A percentile compares a stretch with the other conserved stretches of the same genome.
phyloP scores from a whole-genome alignment of 2,113 vertebrate species.

The Nerophis ophidion region DNA sequence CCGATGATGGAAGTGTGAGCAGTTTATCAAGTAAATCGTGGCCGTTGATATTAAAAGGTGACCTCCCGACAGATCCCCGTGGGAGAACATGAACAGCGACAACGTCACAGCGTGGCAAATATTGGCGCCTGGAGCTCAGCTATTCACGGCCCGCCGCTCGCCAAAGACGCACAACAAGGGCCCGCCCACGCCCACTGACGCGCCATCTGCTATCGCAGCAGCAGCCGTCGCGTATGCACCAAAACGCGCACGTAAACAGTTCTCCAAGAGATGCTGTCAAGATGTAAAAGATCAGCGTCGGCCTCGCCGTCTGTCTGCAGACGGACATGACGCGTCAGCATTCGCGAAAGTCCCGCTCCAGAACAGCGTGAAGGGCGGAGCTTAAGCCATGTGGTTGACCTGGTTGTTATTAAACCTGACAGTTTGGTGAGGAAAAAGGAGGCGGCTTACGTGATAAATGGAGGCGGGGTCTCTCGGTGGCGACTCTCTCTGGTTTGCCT shows the following conservation, averaged over 20 bases:
- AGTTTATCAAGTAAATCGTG: conserved; percentile 15
- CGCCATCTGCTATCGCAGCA: conserved; percentile 52
- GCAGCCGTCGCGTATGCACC: conserved; percentile 16
- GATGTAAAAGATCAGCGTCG: conserved; percentile 36
- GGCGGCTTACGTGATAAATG: conserved; percentile 83
- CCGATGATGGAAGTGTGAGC: conserved; percentile 30
- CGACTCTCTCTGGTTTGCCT: conserved; percentile 88
- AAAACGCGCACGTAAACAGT: conserved; percentile 27
- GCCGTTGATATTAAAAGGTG: conserved; percentile 1
- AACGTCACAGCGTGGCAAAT: conserved; percentile 41
- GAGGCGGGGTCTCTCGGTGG: conserved; percentile 84
- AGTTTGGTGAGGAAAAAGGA: not conserved
- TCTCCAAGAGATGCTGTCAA: conserved; percentile 45
- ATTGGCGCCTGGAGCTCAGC: conserved; percentile 42
- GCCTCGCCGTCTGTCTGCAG: conserved; percentile 12
- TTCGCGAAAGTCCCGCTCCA: conserved; percentile 12
- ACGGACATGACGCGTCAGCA: conserved; percentile 31
- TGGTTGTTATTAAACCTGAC: not conserved
- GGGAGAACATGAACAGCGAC: conserved; percentile 25
- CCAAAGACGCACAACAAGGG: conserved; percentile 46
- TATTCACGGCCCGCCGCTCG: conserved; percentile 39
- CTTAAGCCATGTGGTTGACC: not conserved
- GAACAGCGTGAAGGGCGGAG: not conserved
- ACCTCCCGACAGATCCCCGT: conserved; percentile 30
- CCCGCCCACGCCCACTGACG: conserved; percentile 58